A percentile compares a stretch with the other conserved stretches of the same genome.
Conservation (phyloP, 2,888 invertebrate species). For the Pogonocherus hispidulus region DNA sequence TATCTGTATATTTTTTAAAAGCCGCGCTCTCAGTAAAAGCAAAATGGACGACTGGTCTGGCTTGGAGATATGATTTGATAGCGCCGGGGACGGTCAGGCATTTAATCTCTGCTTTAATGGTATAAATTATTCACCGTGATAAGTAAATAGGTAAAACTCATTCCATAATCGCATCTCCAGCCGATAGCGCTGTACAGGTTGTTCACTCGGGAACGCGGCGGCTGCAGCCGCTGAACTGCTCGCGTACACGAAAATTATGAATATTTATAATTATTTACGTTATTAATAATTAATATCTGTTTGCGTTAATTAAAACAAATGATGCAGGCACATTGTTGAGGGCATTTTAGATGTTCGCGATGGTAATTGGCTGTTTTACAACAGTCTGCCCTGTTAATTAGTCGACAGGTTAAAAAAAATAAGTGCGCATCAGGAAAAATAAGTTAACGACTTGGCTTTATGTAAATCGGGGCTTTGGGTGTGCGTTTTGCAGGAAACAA, state of each 20-base stretch:
- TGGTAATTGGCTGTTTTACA: slow-evolving; percentile 15
- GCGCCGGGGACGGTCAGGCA: slow-evolving; percentile 65
- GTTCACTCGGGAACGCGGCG: slow-evolving; percentile 50
- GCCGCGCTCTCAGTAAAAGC: slow-evolving; percentile 51
- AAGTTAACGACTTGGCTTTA: not conserved
- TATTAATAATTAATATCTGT: slow-evolving; percentile 34
- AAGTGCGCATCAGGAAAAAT: not conserved
- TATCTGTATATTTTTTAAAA: slow-evolving; percentile 57
- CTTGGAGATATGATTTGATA: slow-evolving; percentile 66
- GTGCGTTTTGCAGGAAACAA: not conserved
- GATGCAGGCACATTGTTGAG: slow-evolving; percentile 25
- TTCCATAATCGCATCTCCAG: slow-evolving; percentile 62
- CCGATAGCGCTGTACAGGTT: slow-evolving; percentile 46
- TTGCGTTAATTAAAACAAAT: slow-evolving; percentile 30
- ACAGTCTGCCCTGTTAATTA: slow-evolving; percentile 6
- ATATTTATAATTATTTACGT: slow-evolving; percentile 37
- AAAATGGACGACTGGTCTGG: slow-evolving; percentile 61
- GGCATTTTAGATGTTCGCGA: slow-evolving; percentile 7
- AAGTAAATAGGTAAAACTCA: slow-evolving; percentile 67
- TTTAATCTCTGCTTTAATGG: slow-evolving; percentile 67
- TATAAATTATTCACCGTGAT: slow-evolving; percentile 67
- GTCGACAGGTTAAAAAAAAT: not conserved
- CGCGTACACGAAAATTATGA: slow-evolving; percentile 28
- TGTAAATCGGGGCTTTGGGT: not conserved
- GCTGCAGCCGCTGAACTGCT: slow-evolving; percentile 36